Evolutionary conservation across 1,140 invertebrate genomes (phyloP).

Genomic region (Carposina sasakii): DNA sequence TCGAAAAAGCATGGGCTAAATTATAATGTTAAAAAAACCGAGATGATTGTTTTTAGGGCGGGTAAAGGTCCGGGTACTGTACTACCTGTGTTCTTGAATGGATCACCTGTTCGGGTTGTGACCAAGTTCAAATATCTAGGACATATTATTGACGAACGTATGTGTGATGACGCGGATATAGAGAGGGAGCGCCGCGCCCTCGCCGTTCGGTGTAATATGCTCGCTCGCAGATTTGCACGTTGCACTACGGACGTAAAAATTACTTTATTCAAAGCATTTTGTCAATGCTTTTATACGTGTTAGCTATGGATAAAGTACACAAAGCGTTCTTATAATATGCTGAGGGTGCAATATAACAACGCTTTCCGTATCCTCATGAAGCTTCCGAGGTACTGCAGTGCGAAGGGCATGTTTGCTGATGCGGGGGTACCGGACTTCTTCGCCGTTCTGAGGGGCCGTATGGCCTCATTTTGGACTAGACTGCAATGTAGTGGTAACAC

Average conservation of each 20-base stretch:
- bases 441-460: too few species aligned
- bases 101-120: not conserved
- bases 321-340: not conserved
- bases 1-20: not conserved
- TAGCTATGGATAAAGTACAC: not conserved
- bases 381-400: not conserved
- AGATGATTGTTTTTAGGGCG: not conserved
- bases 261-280: not conserved
- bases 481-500: too few species aligned
- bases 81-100: not conserved
- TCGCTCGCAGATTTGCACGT: not conserved
- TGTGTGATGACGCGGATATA: not conserved
- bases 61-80: not conserved
- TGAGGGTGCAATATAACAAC: conserved; percentile 1
- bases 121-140: not conserved
- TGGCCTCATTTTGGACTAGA: too few species aligned
- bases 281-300: not conserved
- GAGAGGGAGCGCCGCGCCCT: not conserved
- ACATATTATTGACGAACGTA: not conserved
- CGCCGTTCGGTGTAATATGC: not conserved
- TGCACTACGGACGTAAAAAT: not conserved
- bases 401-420: not conserved
- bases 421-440: too few species aligned
- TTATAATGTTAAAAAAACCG: not conserved
- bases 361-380: not conserved